Evolutionary conservation across 2,888 invertebrate species (phyloP).

Genomic region (Strigamia maritima): DNA sequence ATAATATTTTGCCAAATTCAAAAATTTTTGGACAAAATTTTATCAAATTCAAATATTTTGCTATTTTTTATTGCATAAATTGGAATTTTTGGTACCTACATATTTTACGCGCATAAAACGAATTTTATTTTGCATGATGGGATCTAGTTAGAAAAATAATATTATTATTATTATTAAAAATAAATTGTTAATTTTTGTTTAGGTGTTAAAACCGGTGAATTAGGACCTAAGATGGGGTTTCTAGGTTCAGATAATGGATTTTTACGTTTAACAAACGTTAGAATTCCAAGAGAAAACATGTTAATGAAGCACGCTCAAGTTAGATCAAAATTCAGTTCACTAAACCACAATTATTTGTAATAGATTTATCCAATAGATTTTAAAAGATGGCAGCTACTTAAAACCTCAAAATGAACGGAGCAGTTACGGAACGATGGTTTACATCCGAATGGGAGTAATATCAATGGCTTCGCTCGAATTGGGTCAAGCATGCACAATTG

Average conservation of each 20-base stretch:
- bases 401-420: constrained; percentile 77
- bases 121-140: too few species aligned
- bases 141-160: too few species aligned
- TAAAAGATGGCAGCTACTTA: constrained; percentile 80
- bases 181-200: too few species aligned
- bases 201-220: constrained; percentile 87
- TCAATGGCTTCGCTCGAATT: constrained; percentile 73
- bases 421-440: constrained; percentile 90
- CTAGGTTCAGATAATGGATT: constrained; percentile 90
- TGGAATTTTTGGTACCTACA: too few species aligned
- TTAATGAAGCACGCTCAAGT: constrained; percentile 91
- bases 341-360: too few species aligned
- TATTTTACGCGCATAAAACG: too few species aligned
- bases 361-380: constrained; percentile 43
- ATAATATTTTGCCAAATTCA: too few species aligned
- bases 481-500: constrained; percentile 81
- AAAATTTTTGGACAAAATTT: too few species aligned
- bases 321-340: too few species aligned
- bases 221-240: constrained; percentile 91
- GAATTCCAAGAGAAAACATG: constrained; percentile 84
- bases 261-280: constrained; percentile 78
- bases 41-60: too few species aligned
- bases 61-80: too few species aligned
- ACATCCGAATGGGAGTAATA: constrained; percentile 81
- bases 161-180: too few species aligned